Evolutionary conservation across 2,113 vertebrate genomes (phyloP).

Genomic region (Podarcis raffonei): DNA sequence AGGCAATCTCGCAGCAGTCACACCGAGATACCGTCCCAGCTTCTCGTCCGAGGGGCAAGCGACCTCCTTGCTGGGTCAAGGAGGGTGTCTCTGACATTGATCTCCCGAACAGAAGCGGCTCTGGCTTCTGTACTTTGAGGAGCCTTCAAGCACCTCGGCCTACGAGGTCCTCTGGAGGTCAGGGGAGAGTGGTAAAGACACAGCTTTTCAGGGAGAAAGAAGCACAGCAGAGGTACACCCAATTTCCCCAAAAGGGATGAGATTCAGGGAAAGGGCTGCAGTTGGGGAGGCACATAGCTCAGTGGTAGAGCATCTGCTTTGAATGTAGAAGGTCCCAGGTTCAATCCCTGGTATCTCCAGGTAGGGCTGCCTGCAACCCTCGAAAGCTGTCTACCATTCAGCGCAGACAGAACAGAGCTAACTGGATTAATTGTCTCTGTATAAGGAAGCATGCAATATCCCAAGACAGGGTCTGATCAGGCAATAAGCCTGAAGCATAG

Average conservation of each 20-base stretch:
- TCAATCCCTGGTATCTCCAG: too few species aligned
- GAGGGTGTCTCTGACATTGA: slow-evolving; percentile 71
- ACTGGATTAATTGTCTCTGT: neutral
- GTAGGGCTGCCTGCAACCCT: too few species aligned
- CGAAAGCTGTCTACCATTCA: too few species aligned
- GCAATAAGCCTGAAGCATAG: too few species aligned
- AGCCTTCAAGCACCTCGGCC: neutral
- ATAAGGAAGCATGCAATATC: too few species aligned
- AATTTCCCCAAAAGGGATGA: neutral
- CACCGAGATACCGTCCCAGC: slow-evolving; percentile 75
- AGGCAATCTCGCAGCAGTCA: slow-evolving; percentile 76
- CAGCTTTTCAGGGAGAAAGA: too few species aligned
- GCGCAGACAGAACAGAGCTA: neutral
- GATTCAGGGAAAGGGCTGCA: too few species aligned
- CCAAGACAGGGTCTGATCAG: too few species aligned
- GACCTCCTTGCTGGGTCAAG: slow-evolving; percentile 73
- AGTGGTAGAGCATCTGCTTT: too few species aligned
- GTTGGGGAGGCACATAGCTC: too few species aligned
- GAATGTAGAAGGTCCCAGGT: too few species aligned
- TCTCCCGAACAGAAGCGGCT: slow-evolving; percentile 69
- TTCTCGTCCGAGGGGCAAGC: slow-evolving; percentile 71
- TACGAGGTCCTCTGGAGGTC: neutral
- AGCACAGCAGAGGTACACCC: neutral
- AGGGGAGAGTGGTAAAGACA: too few species aligned
- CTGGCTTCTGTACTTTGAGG: neutral